Base-by-base conservation (phyloP, 2,113 vertebrate species). In the Solea senegalensis region DNA sequence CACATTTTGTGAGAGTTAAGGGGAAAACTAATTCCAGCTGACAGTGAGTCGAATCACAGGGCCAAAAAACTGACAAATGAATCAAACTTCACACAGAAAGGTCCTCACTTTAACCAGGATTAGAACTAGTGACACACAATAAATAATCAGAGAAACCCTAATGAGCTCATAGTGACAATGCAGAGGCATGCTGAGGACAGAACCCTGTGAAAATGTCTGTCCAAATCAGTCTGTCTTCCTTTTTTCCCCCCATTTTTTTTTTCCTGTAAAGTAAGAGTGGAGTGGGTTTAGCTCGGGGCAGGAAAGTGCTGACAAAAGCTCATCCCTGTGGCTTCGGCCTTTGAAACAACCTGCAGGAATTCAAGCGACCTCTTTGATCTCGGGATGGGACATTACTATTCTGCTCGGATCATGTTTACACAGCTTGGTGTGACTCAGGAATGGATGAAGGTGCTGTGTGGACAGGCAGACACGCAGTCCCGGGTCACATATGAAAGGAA, bases 311-410 rank as follows among this genome's bases (percentile, higher is more conserved):
- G 86, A 86, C 87, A 73, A 51, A 72, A 51, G 69, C 67, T 78
- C 81, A 62, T 83, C 80, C 83, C 89, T 6, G 76, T 69, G 76
- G 89, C 65, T 83, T 57, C 69, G 26, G 70, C 78, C 83, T 81
- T 63, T 82, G 60, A 87, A 71, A 86, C 78, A 82, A 88, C 88
- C 88, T 87, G 84, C 88, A 86, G 87, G 88, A 88, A 80, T 86
- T 54, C 27, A 5, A 46, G 70, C 72, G 50, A 67, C 61, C 7
- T 34, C 84, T 91, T 87, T 91, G 87, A 90, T 88, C 77, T 74
- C 58, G 8, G 48, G 59, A 70, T 10, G 83, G 80, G 80, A 86
- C 83, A 68, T 79, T 64, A 51, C 67, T 55, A 86, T 82, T 83
- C 84, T 0, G 69, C 73, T 28, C 12, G 69, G 69, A 59, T 27